A percentile compares a stretch with the other conserved stretches of the same genome.
Conservation (phyloP, 2,113 vertebrate species). For the Apodemus speciosus region DNA sequence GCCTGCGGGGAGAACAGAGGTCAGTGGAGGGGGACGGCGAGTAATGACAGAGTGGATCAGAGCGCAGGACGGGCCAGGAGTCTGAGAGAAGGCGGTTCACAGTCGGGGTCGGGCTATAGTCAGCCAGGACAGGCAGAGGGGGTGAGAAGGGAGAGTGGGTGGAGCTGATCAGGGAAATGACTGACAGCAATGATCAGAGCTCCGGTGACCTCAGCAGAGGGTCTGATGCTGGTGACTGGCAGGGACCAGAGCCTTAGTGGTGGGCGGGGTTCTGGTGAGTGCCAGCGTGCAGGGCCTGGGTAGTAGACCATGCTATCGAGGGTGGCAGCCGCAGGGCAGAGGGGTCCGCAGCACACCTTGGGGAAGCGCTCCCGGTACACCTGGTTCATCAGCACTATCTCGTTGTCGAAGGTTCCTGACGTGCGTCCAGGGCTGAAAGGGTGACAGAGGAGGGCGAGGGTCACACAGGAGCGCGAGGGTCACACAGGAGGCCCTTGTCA, state of each 20-base stretch:
- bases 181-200: not conserved
- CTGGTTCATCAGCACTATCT: conserved; percentile 99
- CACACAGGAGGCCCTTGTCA: not conserved
- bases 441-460: not conserved
- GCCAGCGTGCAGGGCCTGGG: not conserved
- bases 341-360: conserved; percentile 87
- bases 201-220: not conserved
- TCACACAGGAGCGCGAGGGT: not conserved
- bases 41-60: too few species aligned
- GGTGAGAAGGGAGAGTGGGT: too few species aligned
- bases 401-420: conserved; percentile 92
- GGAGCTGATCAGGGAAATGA: not conserved
- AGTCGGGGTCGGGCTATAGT: not conserved
- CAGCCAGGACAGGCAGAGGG: not conserved
- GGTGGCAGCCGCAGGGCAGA: not conserved
- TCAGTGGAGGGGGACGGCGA: accelerated
- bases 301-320: not conserved
- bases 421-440: conserved; percentile 92
- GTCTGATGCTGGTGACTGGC: not conserved
- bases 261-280: not conserved
- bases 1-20: conserved; percentile 85
- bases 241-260: not conserved
- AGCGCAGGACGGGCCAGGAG: too few species aligned
- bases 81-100: not conserved
- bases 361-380: conserved; percentile 98